Conservation (phyloP, 2,113 vertebrate species). For the Chrysochloris asiatica region DNA sequence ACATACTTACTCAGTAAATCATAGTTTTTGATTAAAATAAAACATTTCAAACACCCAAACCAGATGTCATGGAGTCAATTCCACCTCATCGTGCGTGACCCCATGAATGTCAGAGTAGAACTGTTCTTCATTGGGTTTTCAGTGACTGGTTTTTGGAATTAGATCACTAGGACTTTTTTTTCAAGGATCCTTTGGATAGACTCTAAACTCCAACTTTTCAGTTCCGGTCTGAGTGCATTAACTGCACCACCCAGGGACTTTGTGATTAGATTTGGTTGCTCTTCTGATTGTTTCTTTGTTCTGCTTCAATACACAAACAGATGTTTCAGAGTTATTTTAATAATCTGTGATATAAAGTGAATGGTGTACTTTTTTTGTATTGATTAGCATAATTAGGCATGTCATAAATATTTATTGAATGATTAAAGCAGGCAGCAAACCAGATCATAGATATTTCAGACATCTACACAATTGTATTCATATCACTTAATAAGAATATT, state of each 20-base stretch:
- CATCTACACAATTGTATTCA: neutral
- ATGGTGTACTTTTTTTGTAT: too few relatives aligned
- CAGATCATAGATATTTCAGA: neutral
- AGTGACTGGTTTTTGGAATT: neutral
- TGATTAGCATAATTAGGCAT: neutral
- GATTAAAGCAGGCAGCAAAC: neutral
- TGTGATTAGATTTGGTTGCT: neutral
- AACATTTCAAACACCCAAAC: neutral
- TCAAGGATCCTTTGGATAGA: neutral
- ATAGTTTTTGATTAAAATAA: neutral
- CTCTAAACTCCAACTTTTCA: neutral
- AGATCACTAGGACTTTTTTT: neutral
- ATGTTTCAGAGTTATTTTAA: neutral
- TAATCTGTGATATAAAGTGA: neutral
- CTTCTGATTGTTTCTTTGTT: neutral
- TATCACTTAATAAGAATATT: neutral
- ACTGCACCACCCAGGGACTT: neutral
- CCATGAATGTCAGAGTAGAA: neutral
- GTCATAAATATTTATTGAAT: neutral
- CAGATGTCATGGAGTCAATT: neutral
- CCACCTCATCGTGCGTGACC: neutral
- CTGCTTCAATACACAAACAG: neutral
- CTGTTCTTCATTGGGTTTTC: neutral
- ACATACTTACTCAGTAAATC: neutral
- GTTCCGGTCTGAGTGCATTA: neutral